phyloP scores from a whole-genome alignment of 2,113 vertebrate species.

The Indicator maculatus region DNA sequence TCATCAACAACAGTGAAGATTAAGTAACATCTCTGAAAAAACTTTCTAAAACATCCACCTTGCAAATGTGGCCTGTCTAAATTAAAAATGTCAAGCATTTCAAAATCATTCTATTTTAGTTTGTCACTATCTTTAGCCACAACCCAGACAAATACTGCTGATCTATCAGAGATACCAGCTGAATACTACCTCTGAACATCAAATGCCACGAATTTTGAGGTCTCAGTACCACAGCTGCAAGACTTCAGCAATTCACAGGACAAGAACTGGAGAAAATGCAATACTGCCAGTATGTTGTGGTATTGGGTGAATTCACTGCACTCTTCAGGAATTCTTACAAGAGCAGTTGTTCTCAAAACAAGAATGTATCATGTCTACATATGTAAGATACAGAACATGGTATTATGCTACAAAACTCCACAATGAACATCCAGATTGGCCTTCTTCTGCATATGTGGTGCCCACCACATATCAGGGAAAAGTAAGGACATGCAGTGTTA shows the following conservation, averaged over 20 bases:
- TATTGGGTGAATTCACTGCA: rapidly evolving
- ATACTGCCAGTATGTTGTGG: background rate
- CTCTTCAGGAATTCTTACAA: background rate
- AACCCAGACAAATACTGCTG: background rate
- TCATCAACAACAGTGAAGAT: background rate
- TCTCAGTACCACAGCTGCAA: background rate
- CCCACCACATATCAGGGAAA: background rate
- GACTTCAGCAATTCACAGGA: background rate
- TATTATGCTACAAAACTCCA: background rate
- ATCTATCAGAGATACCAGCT: background rate
- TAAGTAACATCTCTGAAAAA: background rate
- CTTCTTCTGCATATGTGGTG: background rate
- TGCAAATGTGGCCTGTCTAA: background rate
- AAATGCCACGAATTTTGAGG: background rate
- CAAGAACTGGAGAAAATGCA: background rate
- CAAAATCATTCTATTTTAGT: background rate
- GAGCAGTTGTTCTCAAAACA: background rate
- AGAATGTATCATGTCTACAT: background rate
- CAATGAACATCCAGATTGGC: background rate
- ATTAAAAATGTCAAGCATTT: background rate
- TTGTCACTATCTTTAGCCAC: background rate
- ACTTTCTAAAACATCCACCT: background rate
- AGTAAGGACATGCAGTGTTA: background rate
- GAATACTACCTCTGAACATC: background rate
- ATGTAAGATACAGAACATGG: background rate